Base-by-base conservation (phyloP, 1,140 invertebrate species). In the Diprion similis region DNA sequence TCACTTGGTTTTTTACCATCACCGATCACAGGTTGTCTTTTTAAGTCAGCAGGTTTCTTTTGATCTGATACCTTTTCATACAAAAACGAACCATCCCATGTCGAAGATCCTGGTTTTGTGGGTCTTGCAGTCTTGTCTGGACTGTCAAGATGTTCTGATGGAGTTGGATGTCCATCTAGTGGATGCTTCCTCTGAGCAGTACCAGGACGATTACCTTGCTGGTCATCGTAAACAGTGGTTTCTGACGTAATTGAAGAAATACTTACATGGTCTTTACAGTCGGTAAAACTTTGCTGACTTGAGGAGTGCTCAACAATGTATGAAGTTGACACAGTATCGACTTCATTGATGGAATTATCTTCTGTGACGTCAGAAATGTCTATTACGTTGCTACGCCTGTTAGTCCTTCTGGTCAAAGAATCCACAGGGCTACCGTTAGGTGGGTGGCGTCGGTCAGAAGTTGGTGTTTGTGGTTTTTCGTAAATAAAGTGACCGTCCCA, bases 401-500 rank as follows among this genome's bases (percentile, higher is more conserved):
- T 37, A 67, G 65, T 73, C 37, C 37, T 68, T 19, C 37, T 18
- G 10, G 37, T 19, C 13, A 0, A 4, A 18, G 66, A 68, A 68
- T 68, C 66, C 24, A 46, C 8, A 24, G 1, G 46, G 51, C 51
- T 59, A 59, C 51, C 11, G 15, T 37, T 37, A 48, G n/a, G 11
- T 13, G 69, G 37, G 15, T 24, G 19, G 11, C 71, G 46, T 4
- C 59, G 68, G 45, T 75, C 78, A 1, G 48, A 70, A 8, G 71
- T 19, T 10, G 69, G 18, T 17, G 69, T 46, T 18, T 70, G 69
- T 0, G 85, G 74, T 73, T 87, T 86, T 78, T 90, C 89, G 11
- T 78, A 73, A 10, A 89, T 78, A 65, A 90, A 90, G 70, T 85
- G 88, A 0, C 89, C 89, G 66, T 90, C 89, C 89, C 89, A 90